phyloP scores from a whole-genome alignment of 2,113 vertebrate genomes.

The Phalacrocorax carbo region DNA sequence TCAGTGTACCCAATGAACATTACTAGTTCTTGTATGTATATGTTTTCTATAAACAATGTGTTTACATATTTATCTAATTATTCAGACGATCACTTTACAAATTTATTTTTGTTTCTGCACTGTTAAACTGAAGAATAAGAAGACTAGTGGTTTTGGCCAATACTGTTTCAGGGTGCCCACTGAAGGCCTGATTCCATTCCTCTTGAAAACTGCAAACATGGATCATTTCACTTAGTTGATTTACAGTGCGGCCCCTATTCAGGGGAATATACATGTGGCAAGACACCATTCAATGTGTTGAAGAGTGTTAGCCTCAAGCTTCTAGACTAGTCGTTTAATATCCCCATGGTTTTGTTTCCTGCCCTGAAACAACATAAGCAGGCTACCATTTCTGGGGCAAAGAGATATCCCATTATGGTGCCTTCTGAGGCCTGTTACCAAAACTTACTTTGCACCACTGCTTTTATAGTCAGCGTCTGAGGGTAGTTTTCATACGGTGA shows the following conservation, averaged over 20 bases:
- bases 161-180: background rate
- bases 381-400: background rate
- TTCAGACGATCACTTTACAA: background rate
- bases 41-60: background rate
- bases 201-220: background rate
- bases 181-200: background rate
- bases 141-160: background rate
- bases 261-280: background rate
- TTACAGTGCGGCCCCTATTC: background rate
- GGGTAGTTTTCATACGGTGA: background rate
- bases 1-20: background rate
- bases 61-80: background rate
- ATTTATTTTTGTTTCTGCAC: background rate
- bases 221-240: background rate
- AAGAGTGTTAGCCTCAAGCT: background rate
- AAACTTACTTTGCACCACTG: background rate
- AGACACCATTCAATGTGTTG: background rate
- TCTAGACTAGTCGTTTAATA: background rate
- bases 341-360: background rate
- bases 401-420: background rate
- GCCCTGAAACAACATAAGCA: background rate
- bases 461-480: background rate
- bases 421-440: background rate
- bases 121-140: background rate
- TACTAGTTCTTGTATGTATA: background rate